phyloP scores from a whole-genome alignment of 2,113 vertebrate species.

The Nematolebias whitei region DNA sequence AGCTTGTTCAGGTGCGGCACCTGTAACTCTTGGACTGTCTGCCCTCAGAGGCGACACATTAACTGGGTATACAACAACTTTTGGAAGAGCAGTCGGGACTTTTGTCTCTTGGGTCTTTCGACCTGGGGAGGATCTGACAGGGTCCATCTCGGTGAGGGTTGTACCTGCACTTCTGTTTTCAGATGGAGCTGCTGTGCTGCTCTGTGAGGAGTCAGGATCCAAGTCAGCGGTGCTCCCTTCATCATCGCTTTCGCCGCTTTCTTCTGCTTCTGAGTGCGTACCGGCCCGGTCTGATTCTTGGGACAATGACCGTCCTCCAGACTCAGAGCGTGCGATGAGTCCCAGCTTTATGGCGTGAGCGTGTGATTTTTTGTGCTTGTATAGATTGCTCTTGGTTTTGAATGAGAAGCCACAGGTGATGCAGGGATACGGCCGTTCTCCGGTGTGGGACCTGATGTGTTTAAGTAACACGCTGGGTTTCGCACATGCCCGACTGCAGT shows the following conservation, averaged over 20 bases:
- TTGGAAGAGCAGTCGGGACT: conserved; percentile 85
- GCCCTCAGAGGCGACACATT: conserved; percentile 87
- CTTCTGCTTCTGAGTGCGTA: conserved; percentile 90
- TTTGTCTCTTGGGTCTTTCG: conserved; percentile 82
- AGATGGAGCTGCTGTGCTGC: conserved; percentile 75
- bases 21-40: conserved; percentile 86
- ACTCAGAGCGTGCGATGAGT: conserved; percentile 88
- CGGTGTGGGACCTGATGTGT: conserved; percentile 97
- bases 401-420: conserved; percentile 98
- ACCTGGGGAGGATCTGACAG: conserved; percentile 68
- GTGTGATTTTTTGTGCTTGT: conserved; percentile 99
- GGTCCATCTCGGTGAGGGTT: conserved; percentile 68
- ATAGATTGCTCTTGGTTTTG: conserved; percentile 99
- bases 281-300: conserved; percentile 93
- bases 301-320: conserved; percentile 85
- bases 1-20: conserved; percentile 82
- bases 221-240: conserved; percentile 87
- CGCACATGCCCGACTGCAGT: conserved; percentile 93
- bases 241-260: conserved; percentile 94
- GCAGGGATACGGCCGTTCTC: conserved; percentile 96
- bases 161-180: conserved; percentile 80
- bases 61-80: conserved; percentile 92
- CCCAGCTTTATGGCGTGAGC: conserved; percentile 97
- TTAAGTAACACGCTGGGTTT: conserved; percentile 97
- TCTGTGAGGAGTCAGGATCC: conserved; percentile 84